Percentiles rank a stretch among this genome's conserved stretches.
These are phyloP conservation scores for Drosophila albomicans DNA, from an alignment of 1,140 invertebrate genomes.

Conservation along the genomic window DNA sequence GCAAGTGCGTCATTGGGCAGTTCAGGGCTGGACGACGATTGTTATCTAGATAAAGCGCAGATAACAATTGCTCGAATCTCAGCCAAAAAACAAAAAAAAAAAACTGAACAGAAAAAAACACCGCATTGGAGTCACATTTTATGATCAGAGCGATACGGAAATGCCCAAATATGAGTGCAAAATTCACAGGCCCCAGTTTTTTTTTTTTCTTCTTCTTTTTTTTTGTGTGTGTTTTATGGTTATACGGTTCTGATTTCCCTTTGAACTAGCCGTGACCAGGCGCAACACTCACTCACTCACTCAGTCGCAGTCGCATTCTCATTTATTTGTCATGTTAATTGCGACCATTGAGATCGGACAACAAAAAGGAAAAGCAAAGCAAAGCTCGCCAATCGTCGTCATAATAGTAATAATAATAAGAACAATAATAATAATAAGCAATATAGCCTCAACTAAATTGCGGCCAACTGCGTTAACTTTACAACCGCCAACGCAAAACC, in stretches of 20 bases:
- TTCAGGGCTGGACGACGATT: conserved; percentile 49
- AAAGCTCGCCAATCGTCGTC: not conserved
- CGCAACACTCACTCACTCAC: conserved; percentile 20
- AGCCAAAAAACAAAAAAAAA: conserved; percentile 18
- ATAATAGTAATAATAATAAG: conserved; percentile 32
- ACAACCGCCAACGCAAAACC: conserved; percentile 26
- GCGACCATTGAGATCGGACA: conserved; percentile 11
- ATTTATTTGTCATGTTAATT: conserved; percentile 49
- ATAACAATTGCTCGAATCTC: conserved; percentile 53
- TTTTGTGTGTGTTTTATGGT: conserved; percentile 50
- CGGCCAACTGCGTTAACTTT: conserved; percentile 44
- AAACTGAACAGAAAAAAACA: conserved; percentile 22
- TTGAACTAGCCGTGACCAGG: conserved; percentile 62
- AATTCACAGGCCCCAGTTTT: not conserved
- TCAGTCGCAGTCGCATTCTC: not conserved
- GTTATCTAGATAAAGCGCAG: conserved; percentile 72
- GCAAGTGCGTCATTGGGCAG: conserved; percentile 76
- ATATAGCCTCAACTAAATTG: conserved; percentile 39
- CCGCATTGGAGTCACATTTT: conserved; percentile 53
- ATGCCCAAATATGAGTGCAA: conserved; percentile 36
- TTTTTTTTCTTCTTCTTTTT: not conserved
- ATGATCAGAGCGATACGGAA: conserved; percentile 47
- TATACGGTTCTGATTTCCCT: conserved; percentile 76
- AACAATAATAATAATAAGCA: conserved; percentile 44
- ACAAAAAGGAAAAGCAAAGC: not conserved